phyloP scores from a whole-genome alignment of 2,797 vertebrate species.

The Chaunax sp. region DNA sequence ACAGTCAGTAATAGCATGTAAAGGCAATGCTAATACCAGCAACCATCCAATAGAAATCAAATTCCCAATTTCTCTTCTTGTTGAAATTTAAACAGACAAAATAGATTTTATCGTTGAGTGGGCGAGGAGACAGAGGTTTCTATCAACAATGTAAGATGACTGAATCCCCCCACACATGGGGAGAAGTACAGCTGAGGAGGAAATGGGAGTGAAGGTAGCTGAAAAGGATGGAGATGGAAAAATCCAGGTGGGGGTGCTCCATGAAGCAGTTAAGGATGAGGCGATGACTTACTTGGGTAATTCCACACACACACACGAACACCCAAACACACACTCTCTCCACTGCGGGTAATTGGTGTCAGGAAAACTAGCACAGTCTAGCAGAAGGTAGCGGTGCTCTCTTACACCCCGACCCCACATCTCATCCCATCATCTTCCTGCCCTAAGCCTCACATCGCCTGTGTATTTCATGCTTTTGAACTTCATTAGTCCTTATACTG shows the following conservation, averaged over 20 bases:
- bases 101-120: not conserved
- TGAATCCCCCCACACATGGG: not conserved
- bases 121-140: not conserved
- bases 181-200: not conserved
- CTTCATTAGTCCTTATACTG: constrained; percentile 15
- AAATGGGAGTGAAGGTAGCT: not conserved
- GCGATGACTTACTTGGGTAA: constrained; percentile 39
- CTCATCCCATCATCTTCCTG: constrained; percentile 35
- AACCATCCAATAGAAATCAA: not conserved
- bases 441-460: constrained; percentile 17
- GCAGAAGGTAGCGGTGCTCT: constrained; percentile 43
- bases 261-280: constrained; percentile 46
- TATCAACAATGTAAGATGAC: constrained; percentile 7
- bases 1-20: no score
- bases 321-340: constrained; percentile 37
- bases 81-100: constrained; percentile 4
- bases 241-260: constrained; percentile 31
- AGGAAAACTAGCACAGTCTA: constrained; percentile 53
- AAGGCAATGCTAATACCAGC: not conserved
- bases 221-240: constrained; percentile 9
- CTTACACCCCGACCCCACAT: constrained; percentile 19
- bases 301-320: constrained; percentile 20
- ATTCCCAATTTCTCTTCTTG: not conserved
- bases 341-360: constrained; percentile 62
- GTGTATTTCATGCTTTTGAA: constrained; percentile 29